Evolutionary conservation across 2,113 vertebrate genomes (phyloP).

Genomic region (Nematolebias whitei): DNA sequence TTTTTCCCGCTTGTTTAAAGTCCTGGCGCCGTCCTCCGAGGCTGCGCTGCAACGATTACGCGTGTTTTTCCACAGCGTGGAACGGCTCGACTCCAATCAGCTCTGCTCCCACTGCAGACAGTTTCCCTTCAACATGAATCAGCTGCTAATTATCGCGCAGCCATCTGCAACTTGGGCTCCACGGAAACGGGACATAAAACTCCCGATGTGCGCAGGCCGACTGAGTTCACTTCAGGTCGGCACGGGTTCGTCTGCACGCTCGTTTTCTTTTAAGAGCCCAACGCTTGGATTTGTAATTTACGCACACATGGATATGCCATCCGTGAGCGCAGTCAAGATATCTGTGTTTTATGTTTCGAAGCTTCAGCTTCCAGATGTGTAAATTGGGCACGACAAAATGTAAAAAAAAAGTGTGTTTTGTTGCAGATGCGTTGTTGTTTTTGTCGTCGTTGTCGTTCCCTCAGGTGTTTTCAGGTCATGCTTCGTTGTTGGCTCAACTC

Average conservation of each 20-base stretch:
- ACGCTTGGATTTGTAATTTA: background rate
- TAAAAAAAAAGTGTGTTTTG: background rate
- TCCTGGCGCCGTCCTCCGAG: too few relatives aligned
- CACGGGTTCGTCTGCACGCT: background rate
- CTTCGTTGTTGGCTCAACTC: background rate
- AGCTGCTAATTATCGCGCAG: background rate
- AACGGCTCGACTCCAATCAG: too few relatives aligned
- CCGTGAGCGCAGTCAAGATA: background rate
- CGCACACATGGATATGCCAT: background rate
- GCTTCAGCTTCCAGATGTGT: background rate
- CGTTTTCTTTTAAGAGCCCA: too few relatives aligned
- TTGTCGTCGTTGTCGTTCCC: too few relatives aligned
- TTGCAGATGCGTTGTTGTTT: background rate
- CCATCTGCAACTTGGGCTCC: too few relatives aligned
- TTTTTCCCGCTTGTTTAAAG: background rate
- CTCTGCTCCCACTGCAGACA: background rate
- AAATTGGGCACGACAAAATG: background rate
- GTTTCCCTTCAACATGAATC: background rate
- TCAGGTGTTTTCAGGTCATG: background rate
- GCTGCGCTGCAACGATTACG: background rate
- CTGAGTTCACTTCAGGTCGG: background rate
- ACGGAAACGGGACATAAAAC: background rate
- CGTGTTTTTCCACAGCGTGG: background rate
- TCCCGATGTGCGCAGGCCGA: background rate
- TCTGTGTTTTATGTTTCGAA: background rate